Evolutionary conservation across 2,888 invertebrate species (phyloP).

Genomic region (Pimpla rufipes): DNA sequence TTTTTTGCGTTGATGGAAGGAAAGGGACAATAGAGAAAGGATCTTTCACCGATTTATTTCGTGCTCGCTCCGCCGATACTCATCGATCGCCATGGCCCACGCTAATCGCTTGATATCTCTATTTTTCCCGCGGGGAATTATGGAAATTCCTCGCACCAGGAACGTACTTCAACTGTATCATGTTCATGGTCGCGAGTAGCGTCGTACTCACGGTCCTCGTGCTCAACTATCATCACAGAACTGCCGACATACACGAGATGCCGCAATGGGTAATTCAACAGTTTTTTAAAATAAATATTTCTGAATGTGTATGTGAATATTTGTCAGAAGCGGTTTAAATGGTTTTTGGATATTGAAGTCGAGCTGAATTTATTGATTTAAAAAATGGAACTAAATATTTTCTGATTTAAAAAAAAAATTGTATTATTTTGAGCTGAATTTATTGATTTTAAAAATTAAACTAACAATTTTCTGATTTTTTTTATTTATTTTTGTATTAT

Average conservation of each 20-base stretch:
- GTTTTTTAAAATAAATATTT: no score
- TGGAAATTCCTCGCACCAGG: conserved; percentile 88
- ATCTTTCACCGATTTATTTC: conserved; percentile 49
- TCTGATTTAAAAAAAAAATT: no score
- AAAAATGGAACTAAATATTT: no score
- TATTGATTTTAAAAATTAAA: no score
- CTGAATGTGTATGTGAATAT: no score
- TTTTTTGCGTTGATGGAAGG: background rate
- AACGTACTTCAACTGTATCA: conserved; percentile 99
- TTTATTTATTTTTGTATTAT: no score
- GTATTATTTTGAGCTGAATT: no score
- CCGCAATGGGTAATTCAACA: conserved; percentile 98
- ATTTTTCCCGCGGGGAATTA: conserved; percentile 65
- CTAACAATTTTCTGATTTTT: no score
- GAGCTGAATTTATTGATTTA: no score
- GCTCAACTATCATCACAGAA: conserved; percentile 98
- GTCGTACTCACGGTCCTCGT: conserved; percentile 98
- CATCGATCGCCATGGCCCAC: conserved; percentile 72
- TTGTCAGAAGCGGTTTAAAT: no score
- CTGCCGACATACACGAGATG: conserved; percentile 98
- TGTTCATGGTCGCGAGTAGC: conserved; percentile 99
- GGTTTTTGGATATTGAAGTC: no score
- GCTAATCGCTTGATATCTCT: conserved; percentile 81
- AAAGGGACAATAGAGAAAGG: background rate
- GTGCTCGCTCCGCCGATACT: conserved; percentile 54